Conservation (phyloP, 2,888 invertebrate species). For the Epistrophe grossulariae region DNA sequence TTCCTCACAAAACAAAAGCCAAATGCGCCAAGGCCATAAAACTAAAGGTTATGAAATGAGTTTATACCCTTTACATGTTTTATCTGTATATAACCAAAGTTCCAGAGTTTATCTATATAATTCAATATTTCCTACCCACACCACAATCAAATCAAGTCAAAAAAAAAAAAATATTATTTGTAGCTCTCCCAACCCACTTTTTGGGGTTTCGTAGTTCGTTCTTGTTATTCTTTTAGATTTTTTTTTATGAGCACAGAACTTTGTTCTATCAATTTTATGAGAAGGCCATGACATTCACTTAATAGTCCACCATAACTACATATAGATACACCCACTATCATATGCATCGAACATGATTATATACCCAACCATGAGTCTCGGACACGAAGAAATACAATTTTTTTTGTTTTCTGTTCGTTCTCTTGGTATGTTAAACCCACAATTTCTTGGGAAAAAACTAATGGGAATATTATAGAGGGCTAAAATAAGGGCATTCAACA, state of each 20-base stretch:
- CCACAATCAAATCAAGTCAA: background rate
- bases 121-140: conserved; percentile 16
- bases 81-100: conserved; percentile 12
- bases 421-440: background rate
- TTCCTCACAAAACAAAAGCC: background rate
- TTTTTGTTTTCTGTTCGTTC: conserved; percentile 19
- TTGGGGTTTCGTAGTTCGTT: background rate
- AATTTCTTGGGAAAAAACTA: background rate
- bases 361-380: conserved; percentile 35
- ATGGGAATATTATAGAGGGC: conserved; percentile 18
- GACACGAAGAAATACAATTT: conserved; percentile 60
- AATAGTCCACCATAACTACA: conserved; percentile 41
- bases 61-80: conserved; percentile 42
- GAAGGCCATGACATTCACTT: conserved; percentile 57
- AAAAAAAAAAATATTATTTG: background rate
- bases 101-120: background rate
- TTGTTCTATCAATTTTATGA: conserved; percentile 68
- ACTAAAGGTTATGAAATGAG: conserved; percentile 35
- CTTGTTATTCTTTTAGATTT: conserved; percentile 9
- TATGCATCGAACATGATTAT: conserved; percentile 24
- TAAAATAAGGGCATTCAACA: conserved; percentile 25
- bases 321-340: conserved; percentile 18
- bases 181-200: background rate
- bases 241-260: conserved; percentile 63
- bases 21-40: conserved; percentile 27